Evolutionary conservation across 2,888 invertebrate species (phyloP).

Genomic region (Phlogophora meticulosa): DNA sequence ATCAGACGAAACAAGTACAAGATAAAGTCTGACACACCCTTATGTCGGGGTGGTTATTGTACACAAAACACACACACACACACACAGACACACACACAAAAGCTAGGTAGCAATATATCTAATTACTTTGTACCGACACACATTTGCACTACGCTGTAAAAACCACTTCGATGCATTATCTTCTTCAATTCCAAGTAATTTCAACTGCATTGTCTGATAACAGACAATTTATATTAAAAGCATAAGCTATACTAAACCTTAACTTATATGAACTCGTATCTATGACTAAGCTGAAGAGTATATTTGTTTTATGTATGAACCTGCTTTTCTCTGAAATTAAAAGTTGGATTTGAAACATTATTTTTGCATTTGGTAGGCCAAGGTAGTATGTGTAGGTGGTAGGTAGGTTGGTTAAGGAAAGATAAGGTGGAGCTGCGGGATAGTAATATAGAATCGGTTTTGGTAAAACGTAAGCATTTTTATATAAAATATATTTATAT

Average conservation of each 20-base stretch:
- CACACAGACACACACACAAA: neutral
- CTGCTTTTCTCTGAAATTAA: too few species aligned
- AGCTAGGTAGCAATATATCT: neutral
- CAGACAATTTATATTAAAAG: too few species aligned
- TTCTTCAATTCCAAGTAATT: conserved; percentile 26
- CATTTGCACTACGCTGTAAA: neutral
- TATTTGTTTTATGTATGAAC: too few species aligned
- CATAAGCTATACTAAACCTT: too few species aligned
- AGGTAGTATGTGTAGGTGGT: too few species aligned
- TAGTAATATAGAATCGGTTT: neutral
- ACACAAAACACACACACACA: neutral
- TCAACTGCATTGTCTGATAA: conserved; percentile 15
- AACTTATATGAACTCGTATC: too few species aligned
- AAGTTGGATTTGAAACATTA: too few species aligned
- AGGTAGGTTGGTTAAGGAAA: too few species aligned
- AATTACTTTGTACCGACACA: conserved; percentile 43
- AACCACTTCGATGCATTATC: conserved; percentile 10
- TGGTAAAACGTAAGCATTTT: neutral
- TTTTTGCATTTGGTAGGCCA: too few species aligned
- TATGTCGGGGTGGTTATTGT: conserved; percentile 13
- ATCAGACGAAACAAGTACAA: conserved; percentile 44
- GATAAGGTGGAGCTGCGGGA: neutral
- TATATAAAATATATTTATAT: too few species aligned
- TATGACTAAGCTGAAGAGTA: too few species aligned
- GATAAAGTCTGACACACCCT: conserved; percentile 50